Conservation (phyloP, 2,797 vertebrate species). For the Carcharodon carcharias region DNA sequence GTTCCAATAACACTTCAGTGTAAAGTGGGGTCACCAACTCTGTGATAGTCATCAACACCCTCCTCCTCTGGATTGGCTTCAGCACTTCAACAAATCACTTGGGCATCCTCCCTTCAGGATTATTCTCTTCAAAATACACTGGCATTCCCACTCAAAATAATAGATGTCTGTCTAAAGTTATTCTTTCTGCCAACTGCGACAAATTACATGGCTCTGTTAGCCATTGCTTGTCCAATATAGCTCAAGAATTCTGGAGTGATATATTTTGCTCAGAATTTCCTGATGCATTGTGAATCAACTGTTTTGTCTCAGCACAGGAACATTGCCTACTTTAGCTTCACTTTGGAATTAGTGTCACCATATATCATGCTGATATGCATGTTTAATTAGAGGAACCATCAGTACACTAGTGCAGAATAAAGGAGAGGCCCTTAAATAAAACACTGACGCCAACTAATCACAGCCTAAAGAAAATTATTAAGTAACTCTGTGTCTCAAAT, state of each 20-base stretch:
- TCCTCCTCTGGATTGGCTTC: slow-evolving; percentile 11
- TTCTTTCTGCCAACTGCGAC: slow-evolving; percentile 7
- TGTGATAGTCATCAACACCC: slow-evolving; percentile 29
- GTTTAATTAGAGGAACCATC: slow-evolving; percentile 32
- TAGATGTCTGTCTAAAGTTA: not conserved
- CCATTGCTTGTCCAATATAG: not conserved
- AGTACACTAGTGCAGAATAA: not conserved
- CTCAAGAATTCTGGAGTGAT: slow-evolving; percentile 10
- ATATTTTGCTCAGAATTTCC: not conserved
- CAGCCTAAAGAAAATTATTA: slow-evolving; percentile 10
- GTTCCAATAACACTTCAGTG: slow-evolving; percentile 7
- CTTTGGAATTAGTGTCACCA: slow-evolving; percentile 8
- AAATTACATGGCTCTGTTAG: not conserved
- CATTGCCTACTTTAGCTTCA: not conserved
- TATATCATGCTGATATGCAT: slow-evolving; percentile 25
- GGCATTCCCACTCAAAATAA: not conserved
- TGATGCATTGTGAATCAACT: not conserved
- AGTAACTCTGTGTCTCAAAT: not conserved
- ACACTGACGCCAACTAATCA: slow-evolving; percentile 24
- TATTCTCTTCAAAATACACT: not conserved
- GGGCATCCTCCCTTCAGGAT: not conserved
- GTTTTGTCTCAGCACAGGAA: slow-evolving; percentile 10
- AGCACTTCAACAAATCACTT: slow-evolving; percentile 28
- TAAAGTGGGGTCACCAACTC: slow-evolving; percentile 35
- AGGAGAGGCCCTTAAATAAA: slow-evolving; percentile 9